A percentile compares a stretch with the other conserved stretches of the same genome.
These are phyloP conservation scores for Paradoxurus hermaphroditus DNA, from an alignment of 2,113 vertebrate species.

Conservation along the genomic window DNA sequence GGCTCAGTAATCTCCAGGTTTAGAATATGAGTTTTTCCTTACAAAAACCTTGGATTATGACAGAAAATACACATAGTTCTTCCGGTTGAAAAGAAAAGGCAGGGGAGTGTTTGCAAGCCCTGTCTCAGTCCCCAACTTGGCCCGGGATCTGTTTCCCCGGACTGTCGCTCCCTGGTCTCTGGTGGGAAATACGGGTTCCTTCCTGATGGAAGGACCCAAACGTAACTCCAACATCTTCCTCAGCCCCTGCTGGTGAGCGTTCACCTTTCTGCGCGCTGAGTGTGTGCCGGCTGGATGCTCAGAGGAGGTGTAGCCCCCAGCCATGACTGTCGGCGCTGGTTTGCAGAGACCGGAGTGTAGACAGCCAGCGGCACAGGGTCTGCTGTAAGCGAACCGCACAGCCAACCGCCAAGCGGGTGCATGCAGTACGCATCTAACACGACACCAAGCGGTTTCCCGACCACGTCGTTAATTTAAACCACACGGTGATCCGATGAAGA, in stretches of 20 bases:
- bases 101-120: neutral
- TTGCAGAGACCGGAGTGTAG: neutral
- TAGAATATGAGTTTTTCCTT: neutral
- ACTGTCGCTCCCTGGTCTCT: neutral
- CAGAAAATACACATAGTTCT: neutral
- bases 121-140: neutral
- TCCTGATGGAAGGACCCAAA: no score
- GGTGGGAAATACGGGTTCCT: neutral
- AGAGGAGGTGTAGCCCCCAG: neutral
- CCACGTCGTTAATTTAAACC: neutral
- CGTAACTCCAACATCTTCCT: neutral
- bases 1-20: neutral
- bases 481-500: neutral
- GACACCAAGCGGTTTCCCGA: neutral
- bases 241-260: neutral
- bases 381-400: neutral
- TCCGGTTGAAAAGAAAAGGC: neutral
- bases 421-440: neutral
- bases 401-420: neutral
- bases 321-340: neutral
- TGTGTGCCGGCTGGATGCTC: neutral
- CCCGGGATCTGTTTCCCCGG: neutral
- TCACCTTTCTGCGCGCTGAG: neutral
- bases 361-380: neutral
- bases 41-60: neutral